These are phyloP conservation scores for Phyto melanocephala DNA, from an alignment of 2,888 invertebrate genomes.

Conservation along the genomic window DNA sequence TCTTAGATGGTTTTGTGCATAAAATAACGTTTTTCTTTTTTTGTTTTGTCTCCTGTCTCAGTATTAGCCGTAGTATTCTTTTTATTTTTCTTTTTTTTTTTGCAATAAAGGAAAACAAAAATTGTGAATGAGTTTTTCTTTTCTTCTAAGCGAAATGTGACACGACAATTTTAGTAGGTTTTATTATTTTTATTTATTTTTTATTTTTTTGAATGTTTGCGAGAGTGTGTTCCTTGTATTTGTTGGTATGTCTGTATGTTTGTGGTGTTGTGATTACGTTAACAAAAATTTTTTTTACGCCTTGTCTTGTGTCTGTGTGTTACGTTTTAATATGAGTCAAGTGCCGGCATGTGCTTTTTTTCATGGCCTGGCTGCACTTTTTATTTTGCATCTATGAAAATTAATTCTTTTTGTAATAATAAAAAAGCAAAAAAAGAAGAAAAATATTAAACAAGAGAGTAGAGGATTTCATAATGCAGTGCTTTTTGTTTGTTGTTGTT, in stretches of 20 bases:
- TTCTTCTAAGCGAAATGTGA: slow-evolving; percentile 59
- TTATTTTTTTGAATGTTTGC: not conserved
- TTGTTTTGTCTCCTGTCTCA: slow-evolving; percentile 27
- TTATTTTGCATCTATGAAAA: slow-evolving; percentile 49
- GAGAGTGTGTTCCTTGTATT: slow-evolving; percentile 30
- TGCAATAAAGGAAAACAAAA: slow-evolving; percentile 4
- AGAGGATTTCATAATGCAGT: slow-evolving; percentile 17
- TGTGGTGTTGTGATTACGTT: slow-evolving; percentile 57
- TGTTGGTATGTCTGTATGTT: slow-evolving; percentile 8
- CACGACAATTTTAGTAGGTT: slow-evolving; percentile 58
- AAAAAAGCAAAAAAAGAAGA: not conserved
- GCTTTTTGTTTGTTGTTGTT: slow-evolving; percentile 13
- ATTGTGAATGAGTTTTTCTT: slow-evolving; percentile 52
- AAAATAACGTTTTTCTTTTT: slow-evolving; percentile 19
- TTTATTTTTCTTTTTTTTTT: not conserved
- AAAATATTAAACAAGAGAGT: not conserved
- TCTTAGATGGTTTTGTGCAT: slow-evolving; percentile 25
- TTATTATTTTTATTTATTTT: not conserved
- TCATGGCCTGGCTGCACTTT: slow-evolving; percentile 53
- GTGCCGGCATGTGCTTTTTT: slow-evolving; percentile 64
- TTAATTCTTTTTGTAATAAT: slow-evolving; percentile 17
- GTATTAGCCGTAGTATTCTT: slow-evolving; percentile 50
- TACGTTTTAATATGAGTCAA: slow-evolving; percentile 64
- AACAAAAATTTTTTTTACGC: slow-evolving; percentile 42
- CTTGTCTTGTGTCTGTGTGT: slow-evolving; percentile 6